Evolutionary conservation across 2,888 invertebrate genomes (phyloP).

Genomic region (Amaurobius ferox): DNA sequence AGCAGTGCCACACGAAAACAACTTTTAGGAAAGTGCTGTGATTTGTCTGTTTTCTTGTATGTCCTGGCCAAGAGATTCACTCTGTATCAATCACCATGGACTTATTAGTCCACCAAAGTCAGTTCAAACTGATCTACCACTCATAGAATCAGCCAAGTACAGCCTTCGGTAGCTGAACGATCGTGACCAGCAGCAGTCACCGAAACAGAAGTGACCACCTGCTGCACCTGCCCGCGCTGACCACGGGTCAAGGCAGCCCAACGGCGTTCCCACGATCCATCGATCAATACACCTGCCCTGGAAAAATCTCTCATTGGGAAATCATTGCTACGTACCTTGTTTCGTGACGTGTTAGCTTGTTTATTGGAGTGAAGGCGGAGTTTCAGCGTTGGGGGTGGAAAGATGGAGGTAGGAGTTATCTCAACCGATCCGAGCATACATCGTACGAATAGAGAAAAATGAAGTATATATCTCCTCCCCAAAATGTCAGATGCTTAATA

Average conservation of each 20-base stretch:
- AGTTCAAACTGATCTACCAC: neutral
- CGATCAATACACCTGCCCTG: slow-evolving; percentile 30
- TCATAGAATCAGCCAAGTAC: neutral
- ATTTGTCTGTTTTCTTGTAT: too few species aligned
- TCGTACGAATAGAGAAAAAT: too few species aligned
- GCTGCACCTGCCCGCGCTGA: slow-evolving; percentile 59
- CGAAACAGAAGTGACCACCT: slow-evolving; percentile 71
- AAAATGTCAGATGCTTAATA: slow-evolving; percentile 9
- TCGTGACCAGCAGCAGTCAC: slow-evolving; percentile 65
- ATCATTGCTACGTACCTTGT: neutral
- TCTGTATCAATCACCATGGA: neutral
- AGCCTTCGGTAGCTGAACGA: slow-evolving; percentile 36
- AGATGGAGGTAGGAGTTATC: too few species aligned
- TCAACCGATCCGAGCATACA: too few species aligned
- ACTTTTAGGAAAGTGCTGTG: too few species aligned
- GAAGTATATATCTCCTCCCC: neutral
- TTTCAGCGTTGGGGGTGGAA: neutral
- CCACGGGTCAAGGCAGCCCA: slow-evolving; percentile 64
- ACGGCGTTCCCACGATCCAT: slow-evolving; percentile 51
- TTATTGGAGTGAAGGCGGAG: slow-evolving; percentile 7
- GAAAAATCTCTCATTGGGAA: slow-evolving; percentile 9
- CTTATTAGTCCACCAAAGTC: neutral
- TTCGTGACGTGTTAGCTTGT: slow-evolving; percentile 7
- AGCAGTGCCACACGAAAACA: too few species aligned
- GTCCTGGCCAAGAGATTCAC: neutral